phyloP scores from a whole-genome alignment of 2,888 invertebrate species.

The Euplagia quadripunctaria region DNA sequence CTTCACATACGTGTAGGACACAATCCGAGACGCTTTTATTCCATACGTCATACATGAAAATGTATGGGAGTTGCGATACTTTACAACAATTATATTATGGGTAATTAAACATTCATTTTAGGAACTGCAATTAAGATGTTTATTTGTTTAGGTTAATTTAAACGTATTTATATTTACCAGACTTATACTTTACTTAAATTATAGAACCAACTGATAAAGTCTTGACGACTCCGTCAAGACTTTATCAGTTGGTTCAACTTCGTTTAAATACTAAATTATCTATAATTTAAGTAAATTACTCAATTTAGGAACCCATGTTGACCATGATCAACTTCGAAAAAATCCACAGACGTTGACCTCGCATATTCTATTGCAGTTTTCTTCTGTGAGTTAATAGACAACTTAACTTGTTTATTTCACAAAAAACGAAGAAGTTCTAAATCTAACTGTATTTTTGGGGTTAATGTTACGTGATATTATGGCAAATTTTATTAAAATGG shows the following conservation, averaged over 20 bases:
- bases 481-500: too few species aligned
- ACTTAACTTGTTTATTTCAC: neutral
- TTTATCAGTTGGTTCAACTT: too few species aligned
- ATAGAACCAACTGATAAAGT: too few species aligned
- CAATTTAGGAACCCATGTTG: too few species aligned
- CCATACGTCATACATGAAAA: constrained; percentile 37
- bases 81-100: constrained; percentile 19
- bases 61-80: constrained; percentile 13
- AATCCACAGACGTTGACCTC: neutral
- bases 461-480: too few species aligned
- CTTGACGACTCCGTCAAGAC: too few species aligned
- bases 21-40: constrained; percentile 43
- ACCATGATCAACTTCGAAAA: too few species aligned
- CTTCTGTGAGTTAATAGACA: neutral
- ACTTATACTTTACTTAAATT: neutral
- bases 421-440: neutral
- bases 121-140: neutral
- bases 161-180: neutral
- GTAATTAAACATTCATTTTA: neutral
- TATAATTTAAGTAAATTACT: too few species aligned
- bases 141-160: neutral
- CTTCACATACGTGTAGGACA: constrained; percentile 59
- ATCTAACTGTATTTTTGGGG: neutral
- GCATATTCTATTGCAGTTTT: neutral
- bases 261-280: too few species aligned